phyloP scores from a whole-genome alignment of 2,797 vertebrate species.

The Helostoma temminkii region DNA sequence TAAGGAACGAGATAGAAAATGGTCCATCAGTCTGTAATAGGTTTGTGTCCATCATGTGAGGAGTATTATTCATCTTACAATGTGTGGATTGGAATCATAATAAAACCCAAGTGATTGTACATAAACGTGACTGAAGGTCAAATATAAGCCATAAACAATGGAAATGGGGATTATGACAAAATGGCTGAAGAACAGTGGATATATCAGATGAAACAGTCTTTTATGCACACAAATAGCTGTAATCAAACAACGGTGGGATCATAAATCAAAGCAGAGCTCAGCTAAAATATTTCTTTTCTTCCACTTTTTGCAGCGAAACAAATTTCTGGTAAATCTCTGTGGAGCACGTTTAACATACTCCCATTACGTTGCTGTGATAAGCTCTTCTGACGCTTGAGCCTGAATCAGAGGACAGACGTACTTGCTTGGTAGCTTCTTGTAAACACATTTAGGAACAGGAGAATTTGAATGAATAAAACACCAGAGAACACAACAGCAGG shows the following conservation, averaged over 20 bases:
- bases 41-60: background rate
- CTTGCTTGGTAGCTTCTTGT: constrained; percentile 50
- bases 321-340: background rate
- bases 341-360: constrained; percentile 40
- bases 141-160: background rate
- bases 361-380: constrained; percentile 7
- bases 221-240: background rate
- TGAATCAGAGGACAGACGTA: constrained; percentile 41
- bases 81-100: background rate
- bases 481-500: constrained; percentile 40
- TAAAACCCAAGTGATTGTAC: background rate
- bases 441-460: constrained; percentile 42
- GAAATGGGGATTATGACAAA: background rate
- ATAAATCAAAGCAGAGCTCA: background rate
- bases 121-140: background rate
- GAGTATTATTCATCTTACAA: constrained; percentile 10
- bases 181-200: background rate
- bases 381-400: constrained; percentile 27
- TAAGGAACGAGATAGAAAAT: constrained; percentile 40
- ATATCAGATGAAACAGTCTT: background rate
- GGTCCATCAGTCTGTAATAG: background rate
- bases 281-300: background rate
- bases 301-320: background rate
- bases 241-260: background rate
- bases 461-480: constrained; percentile 18